Percentiles rank a stretch among this genome's conserved stretches.
phyloP scores from a whole-genome alignment of 2,113 vertebrate species.

The Alaudala cheleensis region DNA sequence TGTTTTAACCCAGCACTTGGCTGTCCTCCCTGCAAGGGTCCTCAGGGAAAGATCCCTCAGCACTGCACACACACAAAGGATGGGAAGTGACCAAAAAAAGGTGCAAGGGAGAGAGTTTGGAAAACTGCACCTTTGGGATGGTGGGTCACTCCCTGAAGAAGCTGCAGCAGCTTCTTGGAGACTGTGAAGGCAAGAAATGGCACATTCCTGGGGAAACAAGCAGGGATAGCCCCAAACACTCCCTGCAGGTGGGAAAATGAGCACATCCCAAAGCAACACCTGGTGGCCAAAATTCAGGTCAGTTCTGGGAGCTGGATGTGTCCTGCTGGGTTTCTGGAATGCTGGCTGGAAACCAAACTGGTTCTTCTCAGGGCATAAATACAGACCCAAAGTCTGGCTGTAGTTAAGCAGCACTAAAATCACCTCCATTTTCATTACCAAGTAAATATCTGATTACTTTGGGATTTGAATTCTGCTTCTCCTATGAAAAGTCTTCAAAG shows the following conservation, averaged over 20 bases:
- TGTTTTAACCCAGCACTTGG: fast-evolving
- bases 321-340: neutral
- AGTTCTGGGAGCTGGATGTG: neutral
- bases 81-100: neutral
- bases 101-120: neutral
- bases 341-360: neutral
- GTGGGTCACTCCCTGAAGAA: neutral
- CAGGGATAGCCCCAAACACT: neutral
- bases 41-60: neutral
- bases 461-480: neutral
- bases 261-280: neutral
- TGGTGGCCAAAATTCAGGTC: neutral
- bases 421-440: neutral
- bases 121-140: neutral
- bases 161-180: neutral
- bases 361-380: neutral
- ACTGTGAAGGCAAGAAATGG: neutral
- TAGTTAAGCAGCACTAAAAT: neutral
- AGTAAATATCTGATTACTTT: neutral
- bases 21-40: neutral
- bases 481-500: neutral
- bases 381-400: neutral
- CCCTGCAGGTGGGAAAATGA: neutral
- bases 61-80: neutral
- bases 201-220: neutral